phyloP scores from a whole-genome alignment of 2,888 invertebrate genomes.

The Drosophila monieri region DNA sequence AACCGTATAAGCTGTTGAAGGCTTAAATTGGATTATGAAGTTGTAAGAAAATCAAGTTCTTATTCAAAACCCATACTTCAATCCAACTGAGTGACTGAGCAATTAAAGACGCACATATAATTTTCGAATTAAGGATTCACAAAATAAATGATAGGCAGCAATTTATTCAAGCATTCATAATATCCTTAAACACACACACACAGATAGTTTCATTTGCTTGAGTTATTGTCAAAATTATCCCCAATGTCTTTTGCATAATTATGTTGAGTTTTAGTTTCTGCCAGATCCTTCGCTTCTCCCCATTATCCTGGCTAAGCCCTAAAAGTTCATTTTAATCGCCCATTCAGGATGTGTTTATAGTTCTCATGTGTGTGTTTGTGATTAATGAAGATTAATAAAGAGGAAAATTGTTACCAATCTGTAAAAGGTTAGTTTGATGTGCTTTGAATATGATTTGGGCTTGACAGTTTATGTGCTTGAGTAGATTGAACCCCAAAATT shows the following conservation, averaged over 20 bases:
- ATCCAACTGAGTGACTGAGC: conserved; percentile 46
- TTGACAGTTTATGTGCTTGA: conserved; percentile 55
- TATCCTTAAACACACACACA: conserved; percentile 23
- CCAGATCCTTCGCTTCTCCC: conserved; percentile 18
- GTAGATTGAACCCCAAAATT: conserved; percentile 26
- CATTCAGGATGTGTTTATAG: conserved; percentile 47
- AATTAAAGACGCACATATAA: conserved; percentile 35
- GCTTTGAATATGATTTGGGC: conserved; percentile 27
- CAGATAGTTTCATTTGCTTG: conserved; percentile 36
- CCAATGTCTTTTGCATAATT: conserved; percentile 42
- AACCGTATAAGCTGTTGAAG: too few species aligned
- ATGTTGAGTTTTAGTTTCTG: conserved; percentile 47
- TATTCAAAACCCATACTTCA: conserved; percentile 27
- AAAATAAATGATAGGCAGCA: conserved; percentile 55
- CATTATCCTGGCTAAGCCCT: conserved; percentile 42
- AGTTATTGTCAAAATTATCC: conserved; percentile 47
- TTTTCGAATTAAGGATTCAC: conserved; percentile 53
- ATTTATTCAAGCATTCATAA: conserved; percentile 70
- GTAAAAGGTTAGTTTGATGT: conserved; percentile 44
- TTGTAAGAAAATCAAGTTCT: conserved; percentile 8
- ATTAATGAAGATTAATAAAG: conserved; percentile 70
- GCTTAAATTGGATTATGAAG: background rate
- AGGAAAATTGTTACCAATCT: conserved; percentile 59
- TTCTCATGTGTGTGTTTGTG: conserved; percentile 43
- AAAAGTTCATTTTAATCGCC: conserved; percentile 41